Conservation (phyloP, 2,888 invertebrate genomes). For the Nephrotoma appendiculata region DNA sequence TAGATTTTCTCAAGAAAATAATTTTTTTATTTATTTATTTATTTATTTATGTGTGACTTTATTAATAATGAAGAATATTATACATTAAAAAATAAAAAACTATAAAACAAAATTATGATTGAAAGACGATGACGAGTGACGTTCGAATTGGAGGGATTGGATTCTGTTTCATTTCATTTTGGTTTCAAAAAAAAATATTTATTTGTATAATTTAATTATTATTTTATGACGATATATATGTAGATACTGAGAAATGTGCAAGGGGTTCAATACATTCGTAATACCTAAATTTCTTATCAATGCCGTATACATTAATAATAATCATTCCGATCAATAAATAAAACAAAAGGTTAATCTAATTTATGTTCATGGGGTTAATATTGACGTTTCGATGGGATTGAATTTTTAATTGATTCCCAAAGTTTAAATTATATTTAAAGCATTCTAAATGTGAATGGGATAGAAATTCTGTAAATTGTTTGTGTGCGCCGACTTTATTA, state of each 20-base stretch:
- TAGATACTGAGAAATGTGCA: neutral
- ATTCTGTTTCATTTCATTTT: neutral
- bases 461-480: too few species aligned
- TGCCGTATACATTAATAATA: neutral
- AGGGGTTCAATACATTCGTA: neutral
- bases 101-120: neutral
- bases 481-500: too few species aligned
- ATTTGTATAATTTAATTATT: neutral
- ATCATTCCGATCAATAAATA: neutral
- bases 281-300: neutral
- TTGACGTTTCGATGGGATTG: neutral
- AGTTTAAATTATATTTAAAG: neutral
- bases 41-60: neutral
- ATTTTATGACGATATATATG: neutral
- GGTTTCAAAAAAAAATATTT: neutral
- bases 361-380: neutral
- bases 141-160: neutral
- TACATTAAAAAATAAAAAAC: neutral
- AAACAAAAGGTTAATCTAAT: neutral
- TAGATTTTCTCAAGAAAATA: neutral
- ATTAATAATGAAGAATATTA: neutral
- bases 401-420: neutral
- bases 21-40: neutral
- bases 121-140: neutral
- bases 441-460: too few species aligned